Evolutionary conservation across 2,888 invertebrate species (phyloP).

Genomic region (Mechanitis mazaeus): DNA sequence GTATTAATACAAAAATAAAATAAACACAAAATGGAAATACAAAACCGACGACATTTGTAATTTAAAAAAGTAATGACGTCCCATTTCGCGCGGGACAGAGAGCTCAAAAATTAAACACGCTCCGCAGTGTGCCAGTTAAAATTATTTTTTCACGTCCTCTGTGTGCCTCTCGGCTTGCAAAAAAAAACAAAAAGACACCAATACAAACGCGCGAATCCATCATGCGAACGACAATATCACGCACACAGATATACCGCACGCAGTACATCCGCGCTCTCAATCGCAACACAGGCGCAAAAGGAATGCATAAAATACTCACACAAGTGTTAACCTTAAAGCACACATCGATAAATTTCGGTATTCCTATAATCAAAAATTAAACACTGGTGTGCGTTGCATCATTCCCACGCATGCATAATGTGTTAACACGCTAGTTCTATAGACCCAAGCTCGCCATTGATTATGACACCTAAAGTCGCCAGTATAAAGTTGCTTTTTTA

Average conservation of each 20-base stretch:
- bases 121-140: constrained; percentile 73
- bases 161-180: constrained; percentile 51
- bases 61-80: constrained; percentile 75
- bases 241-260: constrained; percentile 44
- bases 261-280: constrained; percentile 43
- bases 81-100: constrained; percentile 70
- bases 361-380: constrained; percentile 69
- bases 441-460: constrained; percentile 33
- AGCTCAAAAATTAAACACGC: constrained; percentile 75
- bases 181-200: constrained; percentile 68
- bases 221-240: constrained; percentile 63
- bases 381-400: constrained; percentile 47
- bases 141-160: constrained; percentile 72
- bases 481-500: constrained; percentile 35
- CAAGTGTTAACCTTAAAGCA: constrained; percentile 42
- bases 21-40: constrained; percentile 47
- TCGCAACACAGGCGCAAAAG: constrained; percentile 51
- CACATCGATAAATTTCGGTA: constrained; percentile 60
- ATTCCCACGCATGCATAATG: constrained; percentile 65
- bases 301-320: constrained; percentile 62
- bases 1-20: constrained; percentile 32
- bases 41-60: constrained; percentile 66
- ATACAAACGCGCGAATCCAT: constrained; percentile 70
- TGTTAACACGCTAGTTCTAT: constrained; percentile 66
- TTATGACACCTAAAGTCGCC: constrained; percentile 38